A percentile compares a stretch with the other conserved stretches of the same genome.
Evolutionary conservation across 2,797 vertebrate genomes (phyloP).

Genomic region (Cuculus canorus): DNA sequence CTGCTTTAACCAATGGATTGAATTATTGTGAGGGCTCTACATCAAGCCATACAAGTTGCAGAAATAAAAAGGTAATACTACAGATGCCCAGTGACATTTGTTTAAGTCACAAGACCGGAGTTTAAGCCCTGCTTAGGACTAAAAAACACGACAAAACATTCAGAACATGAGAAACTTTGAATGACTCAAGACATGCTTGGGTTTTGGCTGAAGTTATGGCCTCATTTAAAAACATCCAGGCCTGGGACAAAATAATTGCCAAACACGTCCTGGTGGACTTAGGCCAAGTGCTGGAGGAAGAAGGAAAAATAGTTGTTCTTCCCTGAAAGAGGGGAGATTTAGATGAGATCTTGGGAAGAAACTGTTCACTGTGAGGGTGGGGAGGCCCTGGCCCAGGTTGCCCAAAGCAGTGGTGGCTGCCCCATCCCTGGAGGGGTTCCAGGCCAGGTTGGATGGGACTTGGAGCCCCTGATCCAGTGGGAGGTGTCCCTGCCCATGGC

Average conservation of each 20-base stretch:
- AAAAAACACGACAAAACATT: background rate
- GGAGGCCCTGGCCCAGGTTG: too few relatives aligned
- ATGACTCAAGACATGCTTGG: background rate
- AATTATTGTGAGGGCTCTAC: background rate
- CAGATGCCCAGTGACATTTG: background rate
- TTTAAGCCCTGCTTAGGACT: background rate
- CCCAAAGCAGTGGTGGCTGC: too few relatives aligned
- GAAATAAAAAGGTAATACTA: background rate
- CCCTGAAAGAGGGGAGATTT: too few relatives aligned
- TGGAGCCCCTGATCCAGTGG: too few relatives aligned
- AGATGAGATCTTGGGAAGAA: too few relatives aligned
- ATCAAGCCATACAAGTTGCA: rapidly evolving
- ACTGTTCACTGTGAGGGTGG: too few relatives aligned
- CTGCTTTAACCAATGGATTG: background rate
- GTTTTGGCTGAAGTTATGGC: background rate
- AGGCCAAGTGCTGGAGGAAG: rapidly evolving
- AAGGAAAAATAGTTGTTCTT: background rate
- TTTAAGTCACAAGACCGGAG: background rate
- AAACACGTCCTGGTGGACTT: background rate
- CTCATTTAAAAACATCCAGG: rapidly evolving
- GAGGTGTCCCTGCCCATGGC: too few relatives aligned
- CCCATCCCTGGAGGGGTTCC: too few relatives aligned
- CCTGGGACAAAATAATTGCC: background rate
- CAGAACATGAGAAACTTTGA: background rate
- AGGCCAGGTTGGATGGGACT: too few relatives aligned